These are phyloP conservation scores for Callipepla californica DNA, from an alignment of 2,113 vertebrate genomes.

Conservation along the genomic window DNA sequence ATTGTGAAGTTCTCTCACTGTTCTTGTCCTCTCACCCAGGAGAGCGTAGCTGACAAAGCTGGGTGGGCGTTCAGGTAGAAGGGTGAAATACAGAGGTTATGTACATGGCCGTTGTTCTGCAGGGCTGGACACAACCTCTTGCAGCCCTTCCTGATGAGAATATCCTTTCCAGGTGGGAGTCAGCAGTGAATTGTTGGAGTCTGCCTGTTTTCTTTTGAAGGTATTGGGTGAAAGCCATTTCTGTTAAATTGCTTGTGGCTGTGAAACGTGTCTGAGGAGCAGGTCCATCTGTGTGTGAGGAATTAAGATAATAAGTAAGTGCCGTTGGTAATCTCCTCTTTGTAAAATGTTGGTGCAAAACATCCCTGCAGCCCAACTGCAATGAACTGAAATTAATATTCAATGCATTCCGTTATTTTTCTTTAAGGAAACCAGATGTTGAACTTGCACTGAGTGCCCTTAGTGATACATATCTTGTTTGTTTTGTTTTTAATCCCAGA, in stretches of 20 bases:
- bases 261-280: neutral
- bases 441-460: slow-evolving; percentile 37
- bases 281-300: neutral
- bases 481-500: slow-evolving; percentile 78
- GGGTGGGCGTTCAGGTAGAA: neutral
- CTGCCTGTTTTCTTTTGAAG: slow-evolving; percentile 26
- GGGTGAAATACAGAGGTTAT: neutral
- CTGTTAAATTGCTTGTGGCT: neutral
- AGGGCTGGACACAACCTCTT: neutral
- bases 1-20: neutral
- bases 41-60: neutral
- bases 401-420: neutral
- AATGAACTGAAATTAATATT: neutral
- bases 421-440: slow-evolving; percentile 44
- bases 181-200: neutral
- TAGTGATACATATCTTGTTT: slow-evolving; percentile 71
- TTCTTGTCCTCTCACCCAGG: rapidly evolving
- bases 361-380: neutral
- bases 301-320: neutral
- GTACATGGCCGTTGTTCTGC: neutral
- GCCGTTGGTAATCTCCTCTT: neutral
- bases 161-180: slow-evolving; percentile 17
- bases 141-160: neutral
- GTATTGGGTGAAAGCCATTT: neutral
- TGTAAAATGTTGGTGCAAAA: neutral